These are phyloP conservation scores for Empis stercorea DNA, from an alignment of 2,888 invertebrate genomes.

Conservation along the genomic window DNA sequence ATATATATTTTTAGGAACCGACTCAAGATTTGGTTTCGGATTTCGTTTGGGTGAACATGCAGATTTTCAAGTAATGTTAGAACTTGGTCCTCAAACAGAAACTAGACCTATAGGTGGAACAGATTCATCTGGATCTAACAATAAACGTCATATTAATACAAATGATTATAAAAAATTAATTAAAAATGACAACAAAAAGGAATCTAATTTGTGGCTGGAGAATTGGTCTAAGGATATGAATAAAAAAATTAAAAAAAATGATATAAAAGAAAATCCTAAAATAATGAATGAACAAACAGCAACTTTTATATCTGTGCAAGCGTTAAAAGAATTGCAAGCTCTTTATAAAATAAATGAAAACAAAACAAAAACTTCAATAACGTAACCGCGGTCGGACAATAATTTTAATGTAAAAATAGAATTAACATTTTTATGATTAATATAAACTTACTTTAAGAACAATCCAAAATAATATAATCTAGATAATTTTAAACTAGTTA, in stretches of 20 bases:
- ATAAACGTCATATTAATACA: slow-evolving; percentile 28
- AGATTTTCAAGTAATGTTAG: slow-evolving; percentile 63
- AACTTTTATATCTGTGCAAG: too few species aligned
- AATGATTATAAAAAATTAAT: slow-evolving; percentile 16
- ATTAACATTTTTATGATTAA: too few species aligned
- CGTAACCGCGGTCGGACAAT: too few species aligned
- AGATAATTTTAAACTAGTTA: too few species aligned
- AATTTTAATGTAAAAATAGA: too few species aligned
- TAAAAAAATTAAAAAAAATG: slow-evolving; percentile 16
- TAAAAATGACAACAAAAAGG: too few species aligned
- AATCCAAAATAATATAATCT: too few species aligned
- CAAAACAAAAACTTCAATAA: too few species aligned
- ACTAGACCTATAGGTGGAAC: slow-evolving; percentile 51
- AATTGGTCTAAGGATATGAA: slow-evolving; percentile 48
- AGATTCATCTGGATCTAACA: slow-evolving; percentile 22
- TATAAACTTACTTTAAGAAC: too few species aligned
- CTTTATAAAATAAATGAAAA: too few species aligned
- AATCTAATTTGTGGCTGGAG: slow-evolving; percentile 44
- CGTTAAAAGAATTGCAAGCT: too few species aligned
- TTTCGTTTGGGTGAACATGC: slow-evolving; percentile 71
- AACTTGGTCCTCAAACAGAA: slow-evolving; percentile 65
- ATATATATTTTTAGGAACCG: slow-evolving; percentile 48
- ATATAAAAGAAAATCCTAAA: slow-evolving; percentile 5
- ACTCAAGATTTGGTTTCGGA: slow-evolving; percentile 65
- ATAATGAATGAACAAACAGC: slow-evolving; percentile 4